A percentile compares a stretch with the other conserved stretches of the same genome.
phyloP scores from a whole-genome alignment of 1,140 invertebrate genomes.

The Sesamia nonagrioides region DNA sequence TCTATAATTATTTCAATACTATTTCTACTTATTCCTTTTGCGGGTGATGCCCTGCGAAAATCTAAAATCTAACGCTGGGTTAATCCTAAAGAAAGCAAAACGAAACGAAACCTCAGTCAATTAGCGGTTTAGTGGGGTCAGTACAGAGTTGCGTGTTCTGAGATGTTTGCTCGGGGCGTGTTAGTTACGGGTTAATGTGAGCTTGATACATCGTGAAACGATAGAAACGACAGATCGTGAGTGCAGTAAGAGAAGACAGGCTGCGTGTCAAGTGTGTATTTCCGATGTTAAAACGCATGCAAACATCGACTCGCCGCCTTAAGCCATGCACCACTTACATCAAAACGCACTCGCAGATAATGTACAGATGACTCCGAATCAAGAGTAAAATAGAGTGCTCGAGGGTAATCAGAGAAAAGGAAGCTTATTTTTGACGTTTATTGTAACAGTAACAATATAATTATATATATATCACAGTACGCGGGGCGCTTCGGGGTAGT shows the following conservation, averaged over 20 bases:
- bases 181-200: slow-evolving; percentile 37
- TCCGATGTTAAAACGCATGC: slow-evolving; percentile 76
- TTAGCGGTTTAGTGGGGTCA: slow-evolving; percentile 39
- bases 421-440: slow-evolving; percentile 81
- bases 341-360: slow-evolving; percentile 65
- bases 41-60: slow-evolving; percentile 54
- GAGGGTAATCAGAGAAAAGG: slow-evolving; percentile 75
- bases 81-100: slow-evolving; percentile 55
- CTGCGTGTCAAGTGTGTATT: slow-evolving; percentile 65
- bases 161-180: slow-evolving; percentile 53
- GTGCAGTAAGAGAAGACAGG: slow-evolving; percentile 58
- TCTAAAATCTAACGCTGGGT: slow-evolving; percentile 54
- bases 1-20: slow-evolving; percentile 70
- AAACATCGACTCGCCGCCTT: slow-evolving; percentile 71
- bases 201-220: slow-evolving; percentile 46
- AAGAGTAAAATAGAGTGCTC: slow-evolving; percentile 64
- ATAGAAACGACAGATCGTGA: slow-evolving; percentile 49
- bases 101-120: slow-evolving; percentile 49
- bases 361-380: slow-evolving; percentile 58
- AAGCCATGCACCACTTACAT: slow-evolving; percentile 86
- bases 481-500: slow-evolving; percentile 84
- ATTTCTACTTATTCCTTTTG: slow-evolving; percentile 55
- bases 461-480: slow-evolving; percentile 85
- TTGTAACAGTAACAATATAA: slow-evolving; percentile 86
- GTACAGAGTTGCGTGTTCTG: slow-evolving; percentile 46